These are phyloP conservation scores for Lepidonotus clava DNA, from an alignment of 2,888 invertebrate genomes.

Conservation along the genomic window DNA sequence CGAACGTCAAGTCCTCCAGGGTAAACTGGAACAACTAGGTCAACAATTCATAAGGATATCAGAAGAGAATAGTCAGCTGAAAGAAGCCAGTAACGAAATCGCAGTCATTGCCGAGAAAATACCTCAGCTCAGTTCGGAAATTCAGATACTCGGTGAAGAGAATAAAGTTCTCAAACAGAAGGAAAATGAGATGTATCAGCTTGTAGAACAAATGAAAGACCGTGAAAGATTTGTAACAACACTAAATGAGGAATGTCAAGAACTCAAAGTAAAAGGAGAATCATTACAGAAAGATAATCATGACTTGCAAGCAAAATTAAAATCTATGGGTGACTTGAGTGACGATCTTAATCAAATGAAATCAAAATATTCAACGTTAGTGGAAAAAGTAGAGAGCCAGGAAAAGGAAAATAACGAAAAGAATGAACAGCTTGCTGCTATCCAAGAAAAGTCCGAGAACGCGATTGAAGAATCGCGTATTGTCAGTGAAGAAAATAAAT, in stretches of 20 bases:
- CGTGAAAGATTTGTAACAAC: background rate
- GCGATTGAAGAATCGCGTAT: background rate
- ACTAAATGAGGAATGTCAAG: background rate
- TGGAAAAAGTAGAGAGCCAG: background rate
- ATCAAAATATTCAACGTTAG: background rate
- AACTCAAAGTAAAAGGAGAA: background rate
- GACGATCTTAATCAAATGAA: background rate
- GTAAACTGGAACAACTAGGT: background rate
- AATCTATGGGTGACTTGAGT: background rate
- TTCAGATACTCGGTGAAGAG: conserved; percentile 37
- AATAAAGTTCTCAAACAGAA: conserved; percentile 50
- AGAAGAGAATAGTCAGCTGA: conserved; percentile 34
- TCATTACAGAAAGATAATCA: background rate
- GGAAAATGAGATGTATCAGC: conserved; percentile 45
- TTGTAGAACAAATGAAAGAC: conserved; percentile 52
- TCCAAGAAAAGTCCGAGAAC: conserved; percentile 7
- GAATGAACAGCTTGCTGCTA: background rate
- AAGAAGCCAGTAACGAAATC: conserved; percentile 25
- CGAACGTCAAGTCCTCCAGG: background rate
- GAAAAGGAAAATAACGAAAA: background rate
- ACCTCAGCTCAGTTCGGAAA: conserved; percentile 27
- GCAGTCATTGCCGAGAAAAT: background rate
- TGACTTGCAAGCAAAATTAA: background rate
- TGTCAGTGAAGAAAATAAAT: background rate
- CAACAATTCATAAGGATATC: background rate